Evolutionary conservation across 2,888 invertebrate genomes (phyloP).

Genomic region (Drosophila quinaria): DNA sequence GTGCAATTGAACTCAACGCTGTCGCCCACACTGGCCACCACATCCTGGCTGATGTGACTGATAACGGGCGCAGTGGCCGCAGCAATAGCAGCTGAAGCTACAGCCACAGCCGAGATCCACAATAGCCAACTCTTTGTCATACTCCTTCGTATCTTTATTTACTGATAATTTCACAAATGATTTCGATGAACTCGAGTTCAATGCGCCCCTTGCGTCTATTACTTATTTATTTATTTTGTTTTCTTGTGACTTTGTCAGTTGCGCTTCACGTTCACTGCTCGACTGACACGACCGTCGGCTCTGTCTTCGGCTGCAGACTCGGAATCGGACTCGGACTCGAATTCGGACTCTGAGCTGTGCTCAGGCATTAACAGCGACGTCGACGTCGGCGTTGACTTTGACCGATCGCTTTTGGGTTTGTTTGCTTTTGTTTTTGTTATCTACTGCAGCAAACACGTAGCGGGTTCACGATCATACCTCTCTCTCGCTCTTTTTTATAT

Average conservation of each 20-base stretch:
- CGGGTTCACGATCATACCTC: slow-evolving; percentile 36
- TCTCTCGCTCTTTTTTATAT: slow-evolving; percentile 12
- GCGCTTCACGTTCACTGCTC: slow-evolving; percentile 57
- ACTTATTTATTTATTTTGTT: background rate
- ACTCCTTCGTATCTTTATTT: background rate
- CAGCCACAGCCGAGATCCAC: slow-evolving; percentile 10
- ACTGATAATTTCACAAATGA: slow-evolving; percentile 47
- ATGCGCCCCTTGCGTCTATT: slow-evolving; percentile 46
- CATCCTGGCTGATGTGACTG: slow-evolving; percentile 80
- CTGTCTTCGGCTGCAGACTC: slow-evolving; percentile 32
- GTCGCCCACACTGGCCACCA: slow-evolving; percentile 83
- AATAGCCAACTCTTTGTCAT: slow-evolving; percentile 27
- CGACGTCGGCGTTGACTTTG: slow-evolving; percentile 46
- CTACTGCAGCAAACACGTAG: slow-evolving; percentile 27
- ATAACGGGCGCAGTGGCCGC: slow-evolving; percentile 71
- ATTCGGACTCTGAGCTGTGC: slow-evolving; percentile 48
- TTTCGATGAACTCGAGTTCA: slow-evolving; percentile 49
- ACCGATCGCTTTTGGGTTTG: slow-evolving; percentile 42
- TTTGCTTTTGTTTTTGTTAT: slow-evolving; percentile 43
- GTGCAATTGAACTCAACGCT: slow-evolving; percentile 84
- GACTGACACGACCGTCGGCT: slow-evolving; percentile 58
- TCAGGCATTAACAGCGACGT: slow-evolving; percentile 38
- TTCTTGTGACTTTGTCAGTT: slow-evolving; percentile 30
- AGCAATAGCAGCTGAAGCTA: background rate
- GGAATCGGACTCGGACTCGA: slow-evolving; percentile 23